phyloP scores from a whole-genome alignment of 2,113 vertebrate genomes.

The Paraplagusia blochii region DNA sequence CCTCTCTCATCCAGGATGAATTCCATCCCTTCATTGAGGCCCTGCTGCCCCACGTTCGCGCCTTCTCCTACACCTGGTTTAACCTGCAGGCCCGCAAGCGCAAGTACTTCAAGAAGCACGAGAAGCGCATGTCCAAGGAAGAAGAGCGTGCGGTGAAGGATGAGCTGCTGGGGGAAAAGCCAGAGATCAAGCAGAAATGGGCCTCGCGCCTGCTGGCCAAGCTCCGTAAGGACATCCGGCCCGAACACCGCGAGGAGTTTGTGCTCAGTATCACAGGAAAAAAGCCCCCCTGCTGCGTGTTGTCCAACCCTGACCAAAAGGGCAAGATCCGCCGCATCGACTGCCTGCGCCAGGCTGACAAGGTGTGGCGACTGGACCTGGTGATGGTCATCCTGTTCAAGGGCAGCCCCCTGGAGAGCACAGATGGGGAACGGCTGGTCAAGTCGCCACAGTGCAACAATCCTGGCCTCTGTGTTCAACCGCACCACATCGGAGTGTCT shows the following conservation, averaged over 20 bases:
- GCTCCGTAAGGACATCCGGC: conserved; percentile 97
- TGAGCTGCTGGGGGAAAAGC: conserved; percentile 93
- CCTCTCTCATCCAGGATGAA: conserved; percentile 85
- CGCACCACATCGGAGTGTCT: conserved; percentile 97
- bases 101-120: conserved; percentile 98
- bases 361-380: conserved; percentile 98
- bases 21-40: conserved; percentile 98
- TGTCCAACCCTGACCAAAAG: conserved; percentile 99
- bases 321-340: conserved; percentile 98
- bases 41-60: conserved; percentile 95
- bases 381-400: conserved; percentile 99
- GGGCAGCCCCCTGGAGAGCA: conserved; percentile 98
- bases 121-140: conserved; percentile 97
- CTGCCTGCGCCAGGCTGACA: conserved; percentile 96
- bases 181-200: conserved; percentile 98
- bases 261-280: conserved; percentile 95
- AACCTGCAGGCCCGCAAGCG: conserved; percentile 98
- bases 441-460: conserved; percentile 98
- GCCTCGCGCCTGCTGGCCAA: conserved; percentile 97
- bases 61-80: conserved; percentile 97
- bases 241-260: conserved; percentile 98
- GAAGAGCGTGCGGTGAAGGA: conserved; percentile 97
- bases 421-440: conserved; percentile 94
- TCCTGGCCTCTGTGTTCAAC: conserved; percentile 95
- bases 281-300: conserved; percentile 94